Evolutionary conservation across 2,113 vertebrate genomes (phyloP).

Genomic region (Baryphthengus martii): DNA sequence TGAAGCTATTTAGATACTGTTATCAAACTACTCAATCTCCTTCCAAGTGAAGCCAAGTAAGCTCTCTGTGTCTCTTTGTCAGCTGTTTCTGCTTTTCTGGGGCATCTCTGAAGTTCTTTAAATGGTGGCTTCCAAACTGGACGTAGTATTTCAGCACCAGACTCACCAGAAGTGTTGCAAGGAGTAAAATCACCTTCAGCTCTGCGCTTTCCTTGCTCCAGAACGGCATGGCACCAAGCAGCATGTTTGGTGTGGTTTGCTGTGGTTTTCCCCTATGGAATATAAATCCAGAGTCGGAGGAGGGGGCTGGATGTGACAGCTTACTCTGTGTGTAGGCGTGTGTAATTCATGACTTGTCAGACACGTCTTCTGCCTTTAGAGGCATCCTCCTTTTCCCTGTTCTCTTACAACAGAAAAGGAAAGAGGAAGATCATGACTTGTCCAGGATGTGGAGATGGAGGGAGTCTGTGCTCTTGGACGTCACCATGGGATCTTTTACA

Average conservation of each 20-base stretch:
- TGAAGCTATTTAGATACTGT: not conserved
- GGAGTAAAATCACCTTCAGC: not conserved
- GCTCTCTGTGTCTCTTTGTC: not conserved
- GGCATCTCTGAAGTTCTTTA: not conserved
- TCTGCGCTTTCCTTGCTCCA: accelerated
- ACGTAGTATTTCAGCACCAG: not conserved
- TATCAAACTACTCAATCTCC: not conserved
- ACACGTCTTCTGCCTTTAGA: not conserved
- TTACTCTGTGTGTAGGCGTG: not conserved
- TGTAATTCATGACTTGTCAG: not conserved
- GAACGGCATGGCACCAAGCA: accelerated
- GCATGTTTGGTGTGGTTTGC: not conserved
- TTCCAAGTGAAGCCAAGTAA: not conserved
- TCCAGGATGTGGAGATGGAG: not conserved
- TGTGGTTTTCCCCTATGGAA: not conserved
- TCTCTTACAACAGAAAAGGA: not conserved
- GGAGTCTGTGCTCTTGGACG: not conserved
- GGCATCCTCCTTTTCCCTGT: not conserved
- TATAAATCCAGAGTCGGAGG: not conserved
- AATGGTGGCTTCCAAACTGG: not conserved
- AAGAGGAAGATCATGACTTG: not conserved
- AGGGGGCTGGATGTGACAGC: not conserved
- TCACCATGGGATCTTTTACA: not conserved
- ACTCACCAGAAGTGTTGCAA: not conserved
- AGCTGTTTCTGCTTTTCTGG: slow-evolving; percentile 2